Conservation (phyloP, 2,797 vertebrate species). For the Siniperca obscura region DNA sequence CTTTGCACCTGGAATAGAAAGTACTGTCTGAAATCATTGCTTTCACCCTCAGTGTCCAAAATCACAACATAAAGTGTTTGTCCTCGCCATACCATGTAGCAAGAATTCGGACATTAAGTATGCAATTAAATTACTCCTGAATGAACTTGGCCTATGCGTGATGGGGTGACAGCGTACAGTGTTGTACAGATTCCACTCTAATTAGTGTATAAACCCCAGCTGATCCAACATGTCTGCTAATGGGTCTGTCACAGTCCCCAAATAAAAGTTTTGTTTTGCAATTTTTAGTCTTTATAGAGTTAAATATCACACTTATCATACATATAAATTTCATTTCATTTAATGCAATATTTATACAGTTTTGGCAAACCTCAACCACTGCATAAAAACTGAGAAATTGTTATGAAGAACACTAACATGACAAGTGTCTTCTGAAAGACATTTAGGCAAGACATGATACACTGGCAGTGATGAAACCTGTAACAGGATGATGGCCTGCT, state of each 20-base stretch:
- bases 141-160: constrained; percentile 74
- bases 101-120: constrained; percentile 78
- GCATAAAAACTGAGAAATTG: not conserved
- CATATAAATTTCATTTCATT: constrained; percentile 11
- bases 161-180: constrained; percentile 55
- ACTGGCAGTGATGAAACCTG: not conserved
- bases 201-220: constrained; percentile 74
- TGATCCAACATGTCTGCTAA: constrained; percentile 51
- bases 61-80: constrained; percentile 64
- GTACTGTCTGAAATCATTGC: constrained; percentile 40
- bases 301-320: constrained; percentile 2
- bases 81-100: constrained; percentile 69
- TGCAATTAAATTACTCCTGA: constrained; percentile 81
- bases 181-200: constrained; percentile 73
- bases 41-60: constrained; percentile 42
- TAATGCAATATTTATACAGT: not conserved
- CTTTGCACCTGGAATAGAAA: constrained; percentile 43
- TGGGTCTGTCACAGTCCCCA: constrained; percentile 37
- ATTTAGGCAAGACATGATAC: not conserved
- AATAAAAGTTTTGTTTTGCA: not conserved
- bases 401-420: not conserved
- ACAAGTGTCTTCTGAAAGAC: not conserved
- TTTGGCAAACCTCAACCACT: constrained; percentile 12
- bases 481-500: not conserved
- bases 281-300: constrained; percentile 19